Evolutionary conservation across 2,888 invertebrate genomes (phyloP).

Genomic region (Eupeodes luniger): DNA sequence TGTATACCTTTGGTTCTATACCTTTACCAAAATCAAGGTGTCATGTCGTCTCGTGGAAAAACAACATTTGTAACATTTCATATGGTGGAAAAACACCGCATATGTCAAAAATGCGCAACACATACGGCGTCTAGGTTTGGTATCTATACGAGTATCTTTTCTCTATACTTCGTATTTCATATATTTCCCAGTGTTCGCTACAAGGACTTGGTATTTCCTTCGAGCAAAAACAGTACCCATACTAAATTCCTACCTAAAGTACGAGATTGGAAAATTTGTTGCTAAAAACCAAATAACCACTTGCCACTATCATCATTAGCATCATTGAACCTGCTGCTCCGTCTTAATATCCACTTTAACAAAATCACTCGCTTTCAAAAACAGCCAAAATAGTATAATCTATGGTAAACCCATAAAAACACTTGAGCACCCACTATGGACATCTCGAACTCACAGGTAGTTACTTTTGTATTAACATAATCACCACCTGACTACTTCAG

Average conservation of each 20-base stretch:
- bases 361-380: constrained; percentile 4
- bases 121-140: constrained; percentile 33
- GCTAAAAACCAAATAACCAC: constrained; percentile 18
- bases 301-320: constrained; percentile 21
- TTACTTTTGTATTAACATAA: constrained; percentile 57
- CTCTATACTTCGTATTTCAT: not conserved
- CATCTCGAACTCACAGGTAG: constrained; percentile 59
- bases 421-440: constrained; percentile 61
- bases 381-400: constrained; percentile 1
- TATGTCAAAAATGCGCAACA: constrained; percentile 71
- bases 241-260: not conserved
- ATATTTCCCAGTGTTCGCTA: not conserved
- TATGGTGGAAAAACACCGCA: constrained; percentile 67
- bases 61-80: constrained; percentile 14
- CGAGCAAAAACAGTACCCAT: not conserved
- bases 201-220: constrained; percentile 31
- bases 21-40: constrained; percentile 34
- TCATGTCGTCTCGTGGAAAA: constrained; percentile 39
- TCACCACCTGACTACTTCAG: constrained; percentile 73
- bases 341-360: constrained; percentile 44
- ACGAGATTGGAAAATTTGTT: not conserved
- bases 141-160: not conserved
- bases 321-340: constrained; percentile 13
- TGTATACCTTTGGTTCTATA: not conserved
- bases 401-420: constrained; percentile 64